phyloP scores from a whole-genome alignment of 2,113 vertebrate species.

The Colistium nudipinnis region DNA sequence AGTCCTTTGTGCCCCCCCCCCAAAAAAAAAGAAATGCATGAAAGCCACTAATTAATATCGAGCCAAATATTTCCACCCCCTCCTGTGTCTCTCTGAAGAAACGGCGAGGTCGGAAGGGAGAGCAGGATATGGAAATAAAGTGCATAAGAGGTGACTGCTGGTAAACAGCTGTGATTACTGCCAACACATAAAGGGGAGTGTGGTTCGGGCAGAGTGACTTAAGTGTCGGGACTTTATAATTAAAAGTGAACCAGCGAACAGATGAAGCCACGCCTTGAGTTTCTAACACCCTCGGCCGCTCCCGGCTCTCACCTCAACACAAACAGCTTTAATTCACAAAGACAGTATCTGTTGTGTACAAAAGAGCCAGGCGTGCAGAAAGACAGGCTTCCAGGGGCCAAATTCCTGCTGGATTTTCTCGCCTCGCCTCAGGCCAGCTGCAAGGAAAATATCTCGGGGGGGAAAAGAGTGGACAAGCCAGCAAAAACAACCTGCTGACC shows the following conservation, averaged over 20 bases:
- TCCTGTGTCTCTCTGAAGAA: constrained; percentile 39
- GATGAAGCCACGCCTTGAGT: constrained; percentile 37
- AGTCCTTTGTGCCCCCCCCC: constrained; percentile 59
- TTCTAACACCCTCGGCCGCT: constrained; percentile 49
- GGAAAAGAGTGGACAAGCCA: constrained; percentile 73
- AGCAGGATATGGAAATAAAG: not conserved
- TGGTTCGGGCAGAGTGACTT: constrained; percentile 46
- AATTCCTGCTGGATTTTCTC: constrained; percentile 81
- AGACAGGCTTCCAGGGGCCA: constrained; percentile 74
- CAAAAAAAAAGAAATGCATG: constrained; percentile 43
- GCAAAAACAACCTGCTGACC: constrained; percentile 78
- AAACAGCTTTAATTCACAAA: constrained; percentile 79
- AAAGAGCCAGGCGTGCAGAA: constrained; percentile 72
- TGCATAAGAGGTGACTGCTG: constrained; percentile 21
- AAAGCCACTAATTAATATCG: constrained; percentile 74
- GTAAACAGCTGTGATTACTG: constrained; percentile 38
- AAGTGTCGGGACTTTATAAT: constrained; percentile 57
- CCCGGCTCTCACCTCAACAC: constrained; percentile 66
- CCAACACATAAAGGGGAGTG: constrained; percentile 4
- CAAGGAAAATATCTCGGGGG: constrained; percentile 76
- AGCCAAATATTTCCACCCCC: constrained; percentile 68
- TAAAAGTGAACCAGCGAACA: constrained; percentile 59
- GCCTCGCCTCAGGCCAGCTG: constrained; percentile 77
- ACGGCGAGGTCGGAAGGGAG: constrained; percentile 6
- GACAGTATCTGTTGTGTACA: constrained; percentile 79